Base-by-base conservation (phyloP, 2,888 invertebrate genomes). In the Eupeodes latifasciatus region DNA sequence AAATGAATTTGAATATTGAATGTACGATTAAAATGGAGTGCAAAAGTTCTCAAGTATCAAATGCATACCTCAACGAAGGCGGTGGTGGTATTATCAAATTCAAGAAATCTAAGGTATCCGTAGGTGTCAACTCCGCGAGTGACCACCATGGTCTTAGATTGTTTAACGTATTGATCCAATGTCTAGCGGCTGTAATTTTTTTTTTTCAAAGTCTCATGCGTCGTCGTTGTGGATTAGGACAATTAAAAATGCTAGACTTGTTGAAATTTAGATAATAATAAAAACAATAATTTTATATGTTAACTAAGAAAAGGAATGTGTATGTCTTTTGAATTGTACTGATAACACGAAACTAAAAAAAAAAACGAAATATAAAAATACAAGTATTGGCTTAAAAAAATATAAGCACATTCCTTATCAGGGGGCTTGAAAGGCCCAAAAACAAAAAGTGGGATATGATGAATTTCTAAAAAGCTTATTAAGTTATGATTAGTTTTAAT, bases 331-430 rank as follows among this genome's bases (percentile, higher is more conserved):
- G 62, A 84, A 76, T 77, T 74, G 57, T 27, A 61, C 67, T 62
- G 87, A 87, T 84, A 81, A 81, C 67, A 66, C 74, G 49, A 62
- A 36, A 87, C 87, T 87, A 74, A 87, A 34, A 59, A 27, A 27
- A 27, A 27, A 27, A 34, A 66, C 36, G 19, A 14, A 53, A 69
- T 47, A 57, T 4, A 74, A 71, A 84, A 74, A 74, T 62, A 74
- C 79, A 80, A 84, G 67, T 27, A 55, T 67, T 77, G 55, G 64
- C 66, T 71, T 27, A 5, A 71, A 80, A 77, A 67, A 27, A n/a
- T 11, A 19, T 16, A 36, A 36, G 36, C 5, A 34, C 16, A n/a
- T 36, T 16, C 47, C 71, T 87, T 84, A 84, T 87, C 87, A 75
- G 75, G 9, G 36, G 27, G 53, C 62, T 74, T 53, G 49, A 12